Base-by-base conservation (phyloP, 1,140 invertebrate species). In the Pomacea maculata region DNA sequence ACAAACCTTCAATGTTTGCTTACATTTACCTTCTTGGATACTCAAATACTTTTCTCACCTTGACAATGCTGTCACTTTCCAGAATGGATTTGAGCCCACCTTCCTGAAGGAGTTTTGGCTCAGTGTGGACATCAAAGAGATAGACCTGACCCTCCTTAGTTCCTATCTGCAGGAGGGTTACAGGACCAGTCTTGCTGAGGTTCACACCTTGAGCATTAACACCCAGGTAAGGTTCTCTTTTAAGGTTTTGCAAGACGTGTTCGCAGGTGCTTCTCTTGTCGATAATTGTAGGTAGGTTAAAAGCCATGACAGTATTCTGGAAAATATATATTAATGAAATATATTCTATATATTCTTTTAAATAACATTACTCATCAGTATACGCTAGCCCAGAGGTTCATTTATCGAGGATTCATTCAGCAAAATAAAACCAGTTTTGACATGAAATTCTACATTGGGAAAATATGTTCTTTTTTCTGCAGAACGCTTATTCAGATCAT, bases 141-240 rank as follows among this genome's bases (percentile, higher is more conserved):
- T 87, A 90, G 17, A 92, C 87, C 78, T 88, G 85, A 29, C 96
- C 95, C 68, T 93, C 93, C 85, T 94, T 93, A 0, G 95, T 96
- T 19, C 95, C 96, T 82, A 98, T 94, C 91, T 98, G 96, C 85
- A 98, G 93, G 45, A 98, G 90, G 0, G 96, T 98, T 52, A 98
- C 92, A 85, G 88, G 87, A 17, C 91, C 91, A 14, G 81, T 86
- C 94, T 94, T 21, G 5, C 96, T 96, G 63, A 97, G 92, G 92
- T 97, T 98, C 14, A 98, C 95, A 21, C 97, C 97, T 92, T 98
- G 96, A 85, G 95, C 97, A 90, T 98, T 96, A 84, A 97, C 94
- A 0, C 95, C 95, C 55, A 98, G 91, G 52, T 92, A 89, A 85
- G 93, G 93, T 70, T 93, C 92, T 25, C 85, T 85, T 8, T 65